These are phyloP conservation scores for Pluvialis apricaria DNA, from an alignment of 2,113 vertebrate genomes.

Conservation along the genomic window DNA sequence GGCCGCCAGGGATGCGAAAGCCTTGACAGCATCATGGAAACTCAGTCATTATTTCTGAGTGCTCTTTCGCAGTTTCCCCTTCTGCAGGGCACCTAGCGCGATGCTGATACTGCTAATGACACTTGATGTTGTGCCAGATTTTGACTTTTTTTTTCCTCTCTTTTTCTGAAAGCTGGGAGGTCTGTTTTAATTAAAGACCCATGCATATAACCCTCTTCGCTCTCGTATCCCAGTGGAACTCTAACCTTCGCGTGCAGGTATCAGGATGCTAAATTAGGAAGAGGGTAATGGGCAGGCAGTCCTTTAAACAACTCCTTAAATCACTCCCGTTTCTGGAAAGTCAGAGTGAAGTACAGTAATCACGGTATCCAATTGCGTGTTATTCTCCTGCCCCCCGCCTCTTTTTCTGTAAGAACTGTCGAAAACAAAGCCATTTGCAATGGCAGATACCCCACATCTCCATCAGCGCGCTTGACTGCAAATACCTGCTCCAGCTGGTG, in stretches of 20 bases:
- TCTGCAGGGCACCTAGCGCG: neutral
- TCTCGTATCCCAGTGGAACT: neutral
- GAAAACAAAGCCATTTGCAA: neutral
- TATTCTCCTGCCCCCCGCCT: neutral
- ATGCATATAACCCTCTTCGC: neutral
- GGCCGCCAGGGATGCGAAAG: constrained; percentile 12
- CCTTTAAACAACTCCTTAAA: neutral
- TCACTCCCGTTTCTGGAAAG: neutral
- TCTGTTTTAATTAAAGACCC: constrained; percentile 42
- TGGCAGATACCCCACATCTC: neutral
- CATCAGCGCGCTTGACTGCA: neutral
- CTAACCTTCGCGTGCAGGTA: neutral
- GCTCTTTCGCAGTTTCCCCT: neutral
- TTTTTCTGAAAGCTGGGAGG: neutral
- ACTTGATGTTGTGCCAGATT: constrained; percentile 8
- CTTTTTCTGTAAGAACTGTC: neutral
- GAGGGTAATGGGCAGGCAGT: neutral
- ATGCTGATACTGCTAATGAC: neutral
- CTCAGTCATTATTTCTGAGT: constrained; percentile 35
- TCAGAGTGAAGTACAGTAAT: neutral
- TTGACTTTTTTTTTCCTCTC: neutral
- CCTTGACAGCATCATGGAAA: constrained; percentile 53
- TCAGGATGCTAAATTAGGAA: neutral
- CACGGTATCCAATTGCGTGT: neutral
- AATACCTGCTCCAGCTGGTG: neutral